A percentile compares a stretch with the other conserved stretches of the same genome.
phyloP scores from a whole-genome alignment of 2,888 invertebrate genomes.

The Drosophila cognata region DNA sequence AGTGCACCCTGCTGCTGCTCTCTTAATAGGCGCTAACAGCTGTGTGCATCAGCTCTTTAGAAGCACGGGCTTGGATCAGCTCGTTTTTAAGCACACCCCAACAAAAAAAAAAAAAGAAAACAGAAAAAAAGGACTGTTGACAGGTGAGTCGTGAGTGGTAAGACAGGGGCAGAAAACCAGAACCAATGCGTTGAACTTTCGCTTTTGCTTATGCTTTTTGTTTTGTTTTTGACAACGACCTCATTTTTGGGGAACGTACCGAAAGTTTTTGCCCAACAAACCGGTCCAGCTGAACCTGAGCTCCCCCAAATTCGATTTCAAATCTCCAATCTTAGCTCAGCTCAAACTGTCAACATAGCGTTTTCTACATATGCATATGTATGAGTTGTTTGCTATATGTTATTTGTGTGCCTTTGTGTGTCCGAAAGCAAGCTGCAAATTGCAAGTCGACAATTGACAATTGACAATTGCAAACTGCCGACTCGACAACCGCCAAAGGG shows the following conservation, averaged over 20 bases:
- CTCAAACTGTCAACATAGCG: slow-evolving; percentile 34
- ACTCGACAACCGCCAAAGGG: slow-evolving; percentile 7
- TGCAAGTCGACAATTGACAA: slow-evolving; percentile 21
- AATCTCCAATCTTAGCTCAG: neutral
- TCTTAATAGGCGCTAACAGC: slow-evolving; percentile 44
- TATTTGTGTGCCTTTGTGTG: slow-evolving; percentile 8
- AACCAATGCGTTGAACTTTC: slow-evolving; percentile 46
- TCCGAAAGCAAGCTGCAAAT: slow-evolving; percentile 42
- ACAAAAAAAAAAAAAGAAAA: neutral
- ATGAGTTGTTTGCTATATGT: neutral
- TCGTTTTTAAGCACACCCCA: slow-evolving; percentile 39
- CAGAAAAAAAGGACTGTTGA: neutral
- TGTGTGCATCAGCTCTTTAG: slow-evolving; percentile 17
- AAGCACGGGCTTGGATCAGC: slow-evolving; percentile 15
- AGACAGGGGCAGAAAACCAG: slow-evolving; percentile 12
- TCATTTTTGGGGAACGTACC: slow-evolving; percentile 51
- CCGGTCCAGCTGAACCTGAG: slow-evolving; percentile 40
- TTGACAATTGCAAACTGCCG: slow-evolving; percentile 28
- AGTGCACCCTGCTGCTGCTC: neutral
- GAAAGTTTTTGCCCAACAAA: slow-evolving; percentile 57
- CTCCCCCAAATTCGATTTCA: slow-evolving; percentile 1
- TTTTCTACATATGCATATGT: slow-evolving; percentile 1
- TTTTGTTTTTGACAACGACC: slow-evolving; percentile 59
- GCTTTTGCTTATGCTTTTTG: slow-evolving; percentile 53
- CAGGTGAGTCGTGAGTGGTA: slow-evolving; percentile 17